These are phyloP conservation scores for Planococcus citri DNA, from an alignment of 1,140 invertebrate genomes.

Conservation along the genomic window DNA sequence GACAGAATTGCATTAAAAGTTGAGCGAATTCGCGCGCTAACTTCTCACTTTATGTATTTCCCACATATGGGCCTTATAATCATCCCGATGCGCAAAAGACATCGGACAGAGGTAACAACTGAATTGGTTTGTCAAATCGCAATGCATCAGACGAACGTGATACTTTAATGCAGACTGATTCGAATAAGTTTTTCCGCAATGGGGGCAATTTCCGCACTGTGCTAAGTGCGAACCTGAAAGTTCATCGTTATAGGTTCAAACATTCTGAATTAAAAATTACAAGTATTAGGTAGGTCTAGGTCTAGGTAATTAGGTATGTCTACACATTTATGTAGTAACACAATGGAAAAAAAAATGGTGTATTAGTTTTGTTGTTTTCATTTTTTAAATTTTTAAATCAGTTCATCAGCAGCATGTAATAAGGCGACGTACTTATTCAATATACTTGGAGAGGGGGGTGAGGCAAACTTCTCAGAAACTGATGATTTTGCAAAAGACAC, in stretches of 20 bases:
- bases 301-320: too few relatives aligned
- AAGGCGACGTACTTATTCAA: too few relatives aligned
- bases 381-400: too few relatives aligned
- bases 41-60: conserved; percentile 47
- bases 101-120: conserved; percentile 51
- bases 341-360: too few relatives aligned
- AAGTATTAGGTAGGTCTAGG: too few relatives aligned
- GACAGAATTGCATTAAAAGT: conserved; percentile 16
- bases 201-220: conserved; percentile 39
- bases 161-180: conserved; percentile 55
- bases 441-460: too few relatives aligned
- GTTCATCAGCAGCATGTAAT: too few relatives aligned
- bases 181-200: conserved; percentile 48
- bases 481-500: too few relatives aligned
- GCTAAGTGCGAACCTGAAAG: conserved; percentile 29
- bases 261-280: too few relatives aligned
- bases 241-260: background rate
- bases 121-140: conserved; percentile 47
- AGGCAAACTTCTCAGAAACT: too few relatives aligned
- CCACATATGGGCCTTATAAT: conserved; percentile 51
- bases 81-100: conserved; percentile 48
- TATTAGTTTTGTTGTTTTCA: too few relatives aligned
- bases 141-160: conserved; percentile 53
- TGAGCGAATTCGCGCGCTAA: conserved; percentile 32
- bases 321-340: too few relatives aligned